Conservation (phyloP, 2,888 invertebrate species). For the Folsomia manolachei region DNA sequence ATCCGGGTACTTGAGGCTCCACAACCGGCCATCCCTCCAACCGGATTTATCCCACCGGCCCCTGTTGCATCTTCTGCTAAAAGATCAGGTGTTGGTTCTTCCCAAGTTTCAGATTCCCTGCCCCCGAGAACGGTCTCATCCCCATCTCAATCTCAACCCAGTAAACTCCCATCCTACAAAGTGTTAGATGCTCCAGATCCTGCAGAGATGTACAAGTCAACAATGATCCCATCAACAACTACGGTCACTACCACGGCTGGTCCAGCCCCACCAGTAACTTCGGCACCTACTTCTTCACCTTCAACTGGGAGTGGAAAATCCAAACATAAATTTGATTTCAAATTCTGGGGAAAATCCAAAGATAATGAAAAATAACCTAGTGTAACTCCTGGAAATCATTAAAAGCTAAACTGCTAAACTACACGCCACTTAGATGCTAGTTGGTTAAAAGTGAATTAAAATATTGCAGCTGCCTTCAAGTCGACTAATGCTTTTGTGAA, state of each 20-base stretch:
- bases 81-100: slow-evolving; percentile 39
- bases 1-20: slow-evolving; percentile 59
- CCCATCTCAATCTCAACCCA: not conserved
- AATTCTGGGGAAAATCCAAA: slow-evolving; percentile 66
- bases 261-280: too few species aligned
- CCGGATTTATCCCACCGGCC: slow-evolving; percentile 44
- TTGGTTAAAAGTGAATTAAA: not conserved
- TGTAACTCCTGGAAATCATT: too few species aligned
- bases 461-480: slow-evolving; percentile 3
- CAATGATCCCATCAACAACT: not conserved
- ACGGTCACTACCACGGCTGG: not conserved
- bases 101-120: slow-evolving; percentile 45
- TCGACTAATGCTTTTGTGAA: not conserved
- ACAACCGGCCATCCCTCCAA: slow-evolving; percentile 23
- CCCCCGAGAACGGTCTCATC: slow-evolving; percentile 30
- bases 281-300: slow-evolving; percentile 3
- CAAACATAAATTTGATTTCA: slow-evolving; percentile 74
- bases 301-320: slow-evolving; percentile 59
- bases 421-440: not conserved
- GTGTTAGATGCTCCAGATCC: slow-evolving; percentile 55
- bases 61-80: slow-evolving; percentile 47
- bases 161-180: slow-evolving; percentile 52
- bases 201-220: slow-evolving; percentile 46
- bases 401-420: too few species aligned
- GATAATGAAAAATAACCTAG: slow-evolving; percentile 38